Evolutionary conservation across 2,113 vertebrate species (phyloP).

Genomic region (Antidorcas marsupialis): DNA sequence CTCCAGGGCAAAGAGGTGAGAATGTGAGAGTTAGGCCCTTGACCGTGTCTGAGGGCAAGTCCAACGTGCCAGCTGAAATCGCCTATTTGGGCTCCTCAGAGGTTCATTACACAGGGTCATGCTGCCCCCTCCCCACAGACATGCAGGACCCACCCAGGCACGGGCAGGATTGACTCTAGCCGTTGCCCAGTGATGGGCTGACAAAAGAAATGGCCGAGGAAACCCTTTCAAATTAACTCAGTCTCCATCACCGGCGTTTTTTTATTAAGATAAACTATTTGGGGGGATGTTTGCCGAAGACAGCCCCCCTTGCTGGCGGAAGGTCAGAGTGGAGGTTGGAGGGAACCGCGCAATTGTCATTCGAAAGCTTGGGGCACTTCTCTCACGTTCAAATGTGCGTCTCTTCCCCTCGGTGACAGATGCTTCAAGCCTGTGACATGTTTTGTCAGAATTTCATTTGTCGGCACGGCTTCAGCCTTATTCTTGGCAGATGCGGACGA

Average conservation of each 20-base stretch:
- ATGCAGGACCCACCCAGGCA: accelerated
- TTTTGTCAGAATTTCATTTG: conserved; percentile 48
- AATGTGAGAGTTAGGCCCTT: background rate
- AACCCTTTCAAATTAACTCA: background rate
- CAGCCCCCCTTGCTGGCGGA: background rate
- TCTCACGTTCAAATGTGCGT: accelerated
- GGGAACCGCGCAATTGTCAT: background rate
- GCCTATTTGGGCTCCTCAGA: accelerated
- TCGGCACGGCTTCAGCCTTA: background rate
- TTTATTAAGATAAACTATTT: background rate
- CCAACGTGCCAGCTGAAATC: background rate
- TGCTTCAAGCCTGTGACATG: background rate
- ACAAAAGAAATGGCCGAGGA: background rate
- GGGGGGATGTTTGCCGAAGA: background rate
- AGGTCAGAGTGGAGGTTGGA: background rate
- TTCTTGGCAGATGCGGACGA: background rate
- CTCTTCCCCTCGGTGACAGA: background rate
- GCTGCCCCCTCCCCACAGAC: accelerated
- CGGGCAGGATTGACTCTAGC: accelerated
- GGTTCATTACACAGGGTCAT: accelerated
- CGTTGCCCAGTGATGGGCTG: background rate
- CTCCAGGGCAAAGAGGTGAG: background rate
- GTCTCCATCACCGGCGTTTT: background rate
- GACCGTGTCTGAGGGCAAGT: background rate
- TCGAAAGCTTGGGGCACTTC: background rate